These are phyloP conservation scores for Smutsia gigantea DNA, from an alignment of 2,797 vertebrate genomes.

Conservation along the genomic window DNA sequence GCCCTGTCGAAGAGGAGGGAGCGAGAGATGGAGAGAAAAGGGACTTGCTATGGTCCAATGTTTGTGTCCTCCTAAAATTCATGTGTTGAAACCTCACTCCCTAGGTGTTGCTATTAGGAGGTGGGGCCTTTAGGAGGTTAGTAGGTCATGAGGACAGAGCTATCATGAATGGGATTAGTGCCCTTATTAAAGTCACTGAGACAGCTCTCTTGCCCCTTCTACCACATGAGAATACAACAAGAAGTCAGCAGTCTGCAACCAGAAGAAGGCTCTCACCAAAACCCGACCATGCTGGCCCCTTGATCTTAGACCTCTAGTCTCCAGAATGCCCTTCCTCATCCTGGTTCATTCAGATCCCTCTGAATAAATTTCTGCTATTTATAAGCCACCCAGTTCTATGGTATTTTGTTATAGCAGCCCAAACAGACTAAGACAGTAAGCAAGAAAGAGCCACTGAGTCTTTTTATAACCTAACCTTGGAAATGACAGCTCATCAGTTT, in stretches of 20 bases:
- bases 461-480: neutral
- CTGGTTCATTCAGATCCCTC: too few relatives aligned
- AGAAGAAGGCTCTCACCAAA: neutral
- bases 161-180: neutral
- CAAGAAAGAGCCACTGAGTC: neutral
- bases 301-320: neutral
- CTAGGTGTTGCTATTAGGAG: neutral
- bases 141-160: neutral
- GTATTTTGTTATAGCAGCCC: neutral
- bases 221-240: neutral
- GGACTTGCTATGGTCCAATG: neutral
- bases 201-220: neutral
- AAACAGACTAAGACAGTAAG: neutral
- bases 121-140: neutral
- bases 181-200: neutral
- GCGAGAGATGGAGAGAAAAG: neutral
- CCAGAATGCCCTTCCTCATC: neutral
- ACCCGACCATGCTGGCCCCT: neutral
- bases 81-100: neutral
- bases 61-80: neutral
- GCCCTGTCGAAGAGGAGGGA: neutral
- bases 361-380: neutral
- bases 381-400: neutral
- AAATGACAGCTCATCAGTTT: neutral
- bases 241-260: neutral